Percentiles rank a stretch among this genome's conserved stretches.
phyloP scores from a whole-genome alignment of 2,888 invertebrate genomes.

The Nemotelus pantherinus region DNA sequence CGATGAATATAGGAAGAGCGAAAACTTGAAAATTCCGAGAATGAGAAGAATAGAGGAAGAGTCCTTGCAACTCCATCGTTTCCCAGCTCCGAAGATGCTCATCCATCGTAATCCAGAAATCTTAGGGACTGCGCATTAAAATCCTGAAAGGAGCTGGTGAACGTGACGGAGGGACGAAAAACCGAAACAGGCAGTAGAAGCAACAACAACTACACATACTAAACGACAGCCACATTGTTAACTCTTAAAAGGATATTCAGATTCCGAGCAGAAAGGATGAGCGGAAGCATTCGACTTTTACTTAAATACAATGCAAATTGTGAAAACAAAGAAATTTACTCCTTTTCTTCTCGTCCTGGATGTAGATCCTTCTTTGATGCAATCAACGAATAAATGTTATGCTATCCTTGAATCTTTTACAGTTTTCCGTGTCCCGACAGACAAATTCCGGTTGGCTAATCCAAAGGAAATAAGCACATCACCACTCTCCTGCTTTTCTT shows the following conservation, averaged over 20 bases:
- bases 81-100: conserved; percentile 30
- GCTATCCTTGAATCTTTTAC: no score
- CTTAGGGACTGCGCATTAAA: conserved; percentile 40
- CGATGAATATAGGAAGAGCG: background rate
- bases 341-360: conserved; percentile 6
- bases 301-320: conserved; percentile 18
- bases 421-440: background rate
- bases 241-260: conserved; percentile 37
- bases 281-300: conserved; percentile 28
- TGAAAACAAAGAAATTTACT: conserved; percentile 35
- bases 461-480: conserved; percentile 8
- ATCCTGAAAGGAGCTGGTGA: conserved; percentile 15
- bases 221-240: conserved; percentile 26
- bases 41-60: conserved; percentile 22
- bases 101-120: conserved; percentile 43
- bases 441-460: background rate
- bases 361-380: conserved; percentile 5
- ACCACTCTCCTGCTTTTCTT: background rate
- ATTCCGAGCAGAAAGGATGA: conserved; percentile 20
- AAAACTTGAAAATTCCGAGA: conserved; percentile 3
- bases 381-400: background rate
- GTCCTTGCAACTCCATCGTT: conserved; percentile 28
- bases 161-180: conserved; percentile 23
- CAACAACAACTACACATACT: background rate
- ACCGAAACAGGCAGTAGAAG: background rate